Conservation (phyloP, 2,113 vertebrate genomes). For the Grallaria varia region DNA sequence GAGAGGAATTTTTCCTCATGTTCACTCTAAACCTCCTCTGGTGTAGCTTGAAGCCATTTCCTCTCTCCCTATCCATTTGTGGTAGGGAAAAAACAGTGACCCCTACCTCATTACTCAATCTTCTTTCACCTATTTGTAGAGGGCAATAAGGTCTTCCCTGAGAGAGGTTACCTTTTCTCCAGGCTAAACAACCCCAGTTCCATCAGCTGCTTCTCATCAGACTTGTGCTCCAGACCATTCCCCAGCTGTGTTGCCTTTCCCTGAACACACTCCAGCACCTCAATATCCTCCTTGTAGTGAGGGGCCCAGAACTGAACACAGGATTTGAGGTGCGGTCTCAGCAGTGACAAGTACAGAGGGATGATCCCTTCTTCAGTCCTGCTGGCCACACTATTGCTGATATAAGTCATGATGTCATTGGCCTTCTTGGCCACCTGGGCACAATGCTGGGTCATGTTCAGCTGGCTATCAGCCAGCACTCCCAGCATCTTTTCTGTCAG, state of each 20-base stretch:
- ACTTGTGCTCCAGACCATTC: neutral
- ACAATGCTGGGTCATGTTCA: neutral
- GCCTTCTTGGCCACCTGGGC: neutral
- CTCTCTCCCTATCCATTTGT: neutral
- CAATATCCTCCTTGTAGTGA: neutral
- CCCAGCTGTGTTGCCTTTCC: accelerated
- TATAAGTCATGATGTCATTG: neutral
- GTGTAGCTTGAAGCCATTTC: neutral
- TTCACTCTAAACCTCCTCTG: neutral
- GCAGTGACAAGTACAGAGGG: neutral
- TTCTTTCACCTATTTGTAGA: neutral
- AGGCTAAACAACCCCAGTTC: neutral
- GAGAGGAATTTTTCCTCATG: neutral
- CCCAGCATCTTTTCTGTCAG: neutral
- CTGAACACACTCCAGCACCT: neutral
- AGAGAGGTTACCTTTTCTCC: neutral
- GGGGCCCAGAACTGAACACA: neutral
- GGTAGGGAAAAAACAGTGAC: neutral
- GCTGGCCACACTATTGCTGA: neutral
- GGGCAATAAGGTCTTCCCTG: accelerated
- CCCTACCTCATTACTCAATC: neutral
- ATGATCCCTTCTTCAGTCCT: neutral
- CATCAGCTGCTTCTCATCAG: neutral
- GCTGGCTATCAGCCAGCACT: neutral
- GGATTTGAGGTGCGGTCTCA: neutral